These are phyloP conservation scores for Urocyon cinereoargenteus DNA, from an alignment of 2,797 vertebrate genomes.

Conservation along the genomic window DNA sequence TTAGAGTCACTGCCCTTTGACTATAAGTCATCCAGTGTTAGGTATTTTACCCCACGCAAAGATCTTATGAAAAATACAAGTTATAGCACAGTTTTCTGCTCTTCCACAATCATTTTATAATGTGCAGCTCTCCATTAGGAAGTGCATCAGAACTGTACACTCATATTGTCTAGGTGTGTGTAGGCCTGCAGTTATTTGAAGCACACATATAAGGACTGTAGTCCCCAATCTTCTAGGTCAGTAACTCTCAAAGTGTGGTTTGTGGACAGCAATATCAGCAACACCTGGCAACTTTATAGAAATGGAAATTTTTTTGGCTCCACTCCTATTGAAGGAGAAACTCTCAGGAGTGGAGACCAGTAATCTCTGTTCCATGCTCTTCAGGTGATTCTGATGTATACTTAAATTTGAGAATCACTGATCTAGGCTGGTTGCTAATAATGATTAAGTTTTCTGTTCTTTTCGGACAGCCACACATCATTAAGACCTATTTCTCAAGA, in stretches of 20 bases:
- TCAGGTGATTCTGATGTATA: not conserved
- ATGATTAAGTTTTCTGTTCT: not conserved
- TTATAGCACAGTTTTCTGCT: not conserved
- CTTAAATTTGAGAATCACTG: not conserved
- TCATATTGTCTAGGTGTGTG: not conserved
- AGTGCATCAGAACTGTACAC: not conserved
- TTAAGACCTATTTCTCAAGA: not conserved
- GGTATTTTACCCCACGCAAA: not conserved
- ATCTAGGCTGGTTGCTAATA: not conserved
- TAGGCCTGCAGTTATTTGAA: not conserved
- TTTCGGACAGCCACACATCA: not conserved
- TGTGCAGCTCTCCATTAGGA: not conserved
- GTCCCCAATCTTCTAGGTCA: not conserved
- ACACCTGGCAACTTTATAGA: not conserved
- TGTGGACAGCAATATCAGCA: not conserved
- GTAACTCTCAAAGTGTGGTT: not conserved
- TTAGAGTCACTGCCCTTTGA: not conserved
- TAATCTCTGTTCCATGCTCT: not conserved
- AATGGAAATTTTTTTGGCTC: not conserved
- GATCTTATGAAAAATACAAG: not conserved
- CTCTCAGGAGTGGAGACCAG: not conserved
- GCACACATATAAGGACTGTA: not conserved
- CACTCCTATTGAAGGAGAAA: not conserved
- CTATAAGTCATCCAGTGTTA: not conserved
- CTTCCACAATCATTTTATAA: not conserved